phyloP scores from a whole-genome alignment of 2,888 invertebrate species.

The Heterodera filipjevi region DNA sequence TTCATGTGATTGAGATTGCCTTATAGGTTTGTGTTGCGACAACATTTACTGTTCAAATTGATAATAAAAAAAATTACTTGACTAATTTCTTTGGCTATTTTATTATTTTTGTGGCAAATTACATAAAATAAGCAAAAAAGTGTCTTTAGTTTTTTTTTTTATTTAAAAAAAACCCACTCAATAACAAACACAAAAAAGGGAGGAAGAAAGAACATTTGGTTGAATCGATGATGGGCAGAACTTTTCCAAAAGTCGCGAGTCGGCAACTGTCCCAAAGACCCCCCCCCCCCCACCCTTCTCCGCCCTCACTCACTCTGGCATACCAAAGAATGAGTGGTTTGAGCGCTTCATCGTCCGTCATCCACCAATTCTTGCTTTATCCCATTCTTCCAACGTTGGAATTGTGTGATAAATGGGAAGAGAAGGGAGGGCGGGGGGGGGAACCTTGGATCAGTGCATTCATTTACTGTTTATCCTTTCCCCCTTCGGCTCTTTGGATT shows the following conservation, averaged over 20 bases:
- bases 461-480: not conserved
- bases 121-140: not conserved
- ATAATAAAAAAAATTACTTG: too few species aligned
- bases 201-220: not conserved
- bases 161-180: not conserved
- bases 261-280: not conserved
- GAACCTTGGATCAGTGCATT: not conserved
- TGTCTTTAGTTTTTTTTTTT: not conserved
- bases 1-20: too few species aligned
- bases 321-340: not conserved
- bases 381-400: not conserved
- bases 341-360: not conserved
- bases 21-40: too few species aligned
- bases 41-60: too few species aligned
- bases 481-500: not conserved
- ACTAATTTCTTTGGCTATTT: too few species aligned
- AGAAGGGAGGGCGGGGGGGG: not conserved
- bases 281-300: not conserved
- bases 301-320: not conserved
- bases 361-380: not conserved
- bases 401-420: not conserved
- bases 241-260: not conserved
- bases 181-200: not conserved
- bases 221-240: not conserved
- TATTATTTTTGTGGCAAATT: too few species aligned